Percentiles rank a stretch among this genome's conserved stretches.
Conservation (phyloP, 2,113 vertebrate genomes). For the Aegotheles bennettii region DNA sequence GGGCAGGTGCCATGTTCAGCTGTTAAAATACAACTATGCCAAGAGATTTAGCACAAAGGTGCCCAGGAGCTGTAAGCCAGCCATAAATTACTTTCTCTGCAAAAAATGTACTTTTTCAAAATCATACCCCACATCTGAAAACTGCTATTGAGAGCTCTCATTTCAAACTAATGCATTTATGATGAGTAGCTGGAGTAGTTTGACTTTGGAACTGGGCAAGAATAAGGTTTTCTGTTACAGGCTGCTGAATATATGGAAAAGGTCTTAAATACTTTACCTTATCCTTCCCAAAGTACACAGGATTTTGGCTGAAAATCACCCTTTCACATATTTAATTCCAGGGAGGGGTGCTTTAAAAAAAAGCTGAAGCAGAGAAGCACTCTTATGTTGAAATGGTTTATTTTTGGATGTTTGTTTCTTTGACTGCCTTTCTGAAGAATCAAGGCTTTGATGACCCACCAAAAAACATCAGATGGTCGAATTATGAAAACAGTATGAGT, state of each 20-base stretch:
- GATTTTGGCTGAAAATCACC: background rate
- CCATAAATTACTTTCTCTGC: background rate
- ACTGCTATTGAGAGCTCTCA: background rate
- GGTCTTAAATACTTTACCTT: background rate
- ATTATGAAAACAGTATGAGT: background rate
- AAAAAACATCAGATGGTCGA: background rate
- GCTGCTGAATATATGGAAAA: background rate
- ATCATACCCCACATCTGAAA: background rate
- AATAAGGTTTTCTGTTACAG: background rate
- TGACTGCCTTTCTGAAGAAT: background rate
- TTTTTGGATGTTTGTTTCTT: background rate
- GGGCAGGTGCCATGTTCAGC: background rate
- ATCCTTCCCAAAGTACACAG: background rate
- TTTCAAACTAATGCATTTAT: background rate
- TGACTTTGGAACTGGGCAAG: background rate
- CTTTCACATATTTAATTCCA: background rate
- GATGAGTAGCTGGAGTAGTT: background rate
- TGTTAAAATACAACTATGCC: background rate
- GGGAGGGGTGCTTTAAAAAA: background rate
- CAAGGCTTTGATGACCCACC: background rate
- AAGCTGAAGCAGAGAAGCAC: background rate
- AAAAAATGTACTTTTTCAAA: background rate
- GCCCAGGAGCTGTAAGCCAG: background rate
- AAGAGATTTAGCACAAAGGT: background rate
- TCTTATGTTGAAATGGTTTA: background rate